Evolutionary conservation across 2,113 vertebrate genomes (phyloP), one percentile per base, ranked within the genome.

Genomic region (Pleuronectes platessa): DNA sequence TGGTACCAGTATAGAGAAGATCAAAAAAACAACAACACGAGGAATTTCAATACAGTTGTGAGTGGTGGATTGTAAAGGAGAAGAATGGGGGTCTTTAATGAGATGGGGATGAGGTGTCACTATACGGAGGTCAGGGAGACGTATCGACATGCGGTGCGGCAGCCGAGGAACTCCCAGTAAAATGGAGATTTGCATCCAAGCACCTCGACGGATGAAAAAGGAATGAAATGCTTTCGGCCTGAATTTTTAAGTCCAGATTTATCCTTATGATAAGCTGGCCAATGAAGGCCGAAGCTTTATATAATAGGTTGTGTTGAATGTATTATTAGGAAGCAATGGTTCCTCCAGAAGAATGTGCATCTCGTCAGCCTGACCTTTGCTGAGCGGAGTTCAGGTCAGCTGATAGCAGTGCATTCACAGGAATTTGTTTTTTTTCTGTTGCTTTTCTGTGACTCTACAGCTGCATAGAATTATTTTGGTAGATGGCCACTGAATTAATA

Each of bases 331-430:
- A 59, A 49, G 66, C 66, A 45, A 68, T 76, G 54, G 61, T 56
- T 87, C 54, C 59, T 68, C 24, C 31, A 23, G 24, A 71, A 40
- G 49, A 81, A 78, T 69, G 56, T 69, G 60, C 67, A 71, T 61
- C 55, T 12, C 14, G 67, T 85, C 80, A 83, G 77, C 31, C 68
- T 87, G 87, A 88, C 80, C 80, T 88, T 87, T 86, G 47, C 40
- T 42, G 20, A 21, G 35, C 61, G 47, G 61, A 54, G 80, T 76
- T 83, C 77, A 74, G 31, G 55, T 72, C 31, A 66, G 69, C 62
- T 59, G 64, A 54, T 24, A 59, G n/a, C 40, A 76, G 55, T 37
- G 61, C 55, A 64, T 68, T 75, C 26, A 59, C 4, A 51, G 53
- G 11, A 81, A 64, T 79, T 76, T 58, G 54, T 79, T 58, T 13